Evolutionary conservation across 2,113 vertebrate species (phyloP).

Genomic region (Epinephelus moara): DNA sequence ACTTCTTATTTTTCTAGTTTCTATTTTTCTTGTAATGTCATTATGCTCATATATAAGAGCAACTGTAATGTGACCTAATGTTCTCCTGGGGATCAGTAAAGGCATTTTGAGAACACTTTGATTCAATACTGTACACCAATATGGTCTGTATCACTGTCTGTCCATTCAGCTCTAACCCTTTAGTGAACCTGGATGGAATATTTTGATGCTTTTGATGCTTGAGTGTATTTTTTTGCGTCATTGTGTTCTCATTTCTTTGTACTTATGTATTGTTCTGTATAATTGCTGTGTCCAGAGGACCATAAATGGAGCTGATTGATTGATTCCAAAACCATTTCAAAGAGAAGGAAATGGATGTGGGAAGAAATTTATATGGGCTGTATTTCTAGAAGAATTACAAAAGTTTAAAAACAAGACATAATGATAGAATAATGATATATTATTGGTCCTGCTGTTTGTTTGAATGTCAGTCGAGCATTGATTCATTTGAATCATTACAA

Average conservation of each 20-base stretch:
- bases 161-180: not conserved
- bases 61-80: too few relatives aligned
- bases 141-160: too few relatives aligned
- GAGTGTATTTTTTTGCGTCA: not conserved
- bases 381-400: not conserved
- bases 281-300: not conserved
- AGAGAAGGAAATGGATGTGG: not conserved
- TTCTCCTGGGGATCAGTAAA: too few relatives aligned
- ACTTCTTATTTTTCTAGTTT: too few relatives aligned
- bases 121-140: too few relatives aligned
- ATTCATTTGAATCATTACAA: not conserved
- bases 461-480: not conserved
- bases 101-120: too few relatives aligned
- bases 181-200: not conserved
- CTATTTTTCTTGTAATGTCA: too few relatives aligned
- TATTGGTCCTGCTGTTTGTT: not conserved
- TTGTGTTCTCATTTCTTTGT: not conserved
- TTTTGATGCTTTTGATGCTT: too few relatives aligned
- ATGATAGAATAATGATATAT: not conserved
- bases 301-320: not conserved
- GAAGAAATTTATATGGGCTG: too few relatives aligned
- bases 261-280: not conserved
- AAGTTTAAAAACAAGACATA: not conserved
- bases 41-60: too few relatives aligned
- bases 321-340: slow-evolving; percentile 4